Evolutionary conservation across 2,888 invertebrate species (phyloP).

Genomic region (Nemoura dubitans): DNA sequence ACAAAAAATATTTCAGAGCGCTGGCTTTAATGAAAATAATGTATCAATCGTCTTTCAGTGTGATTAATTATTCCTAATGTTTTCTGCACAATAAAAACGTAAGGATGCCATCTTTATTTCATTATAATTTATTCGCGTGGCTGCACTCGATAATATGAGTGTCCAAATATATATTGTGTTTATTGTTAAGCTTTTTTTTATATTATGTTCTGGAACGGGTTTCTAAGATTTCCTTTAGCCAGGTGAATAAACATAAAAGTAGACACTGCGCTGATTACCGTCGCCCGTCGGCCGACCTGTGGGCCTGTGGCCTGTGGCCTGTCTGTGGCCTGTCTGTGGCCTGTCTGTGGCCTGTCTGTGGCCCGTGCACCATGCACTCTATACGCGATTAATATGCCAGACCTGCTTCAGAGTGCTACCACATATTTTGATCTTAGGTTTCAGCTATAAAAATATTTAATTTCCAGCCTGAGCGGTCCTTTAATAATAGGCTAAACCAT

Average conservation of each 20-base stretch:
- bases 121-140: no score
- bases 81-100: background rate
- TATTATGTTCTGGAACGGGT: background rate
- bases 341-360: no score
- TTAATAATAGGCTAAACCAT: slow-evolving; percentile 12
- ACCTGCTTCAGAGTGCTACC: background rate
- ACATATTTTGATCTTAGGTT: slow-evolving; percentile 2
- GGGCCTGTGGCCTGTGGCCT: no score
- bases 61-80: background rate
- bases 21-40: background rate
- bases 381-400: background rate
- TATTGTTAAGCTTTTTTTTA: background rate
- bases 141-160: background rate
- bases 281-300: no score
- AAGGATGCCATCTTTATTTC: background rate
- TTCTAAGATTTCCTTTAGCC: background rate
- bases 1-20: background rate
- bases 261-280: background rate
- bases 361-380: no score
- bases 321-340: no score
- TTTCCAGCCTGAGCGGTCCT: background rate
- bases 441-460: background rate
- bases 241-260: slow-evolving; percentile 5
- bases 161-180: background rate
- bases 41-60: background rate